Evolutionary conservation across 2,888 invertebrate species (phyloP).

Genomic region (Monochamus alternatus): DNA sequence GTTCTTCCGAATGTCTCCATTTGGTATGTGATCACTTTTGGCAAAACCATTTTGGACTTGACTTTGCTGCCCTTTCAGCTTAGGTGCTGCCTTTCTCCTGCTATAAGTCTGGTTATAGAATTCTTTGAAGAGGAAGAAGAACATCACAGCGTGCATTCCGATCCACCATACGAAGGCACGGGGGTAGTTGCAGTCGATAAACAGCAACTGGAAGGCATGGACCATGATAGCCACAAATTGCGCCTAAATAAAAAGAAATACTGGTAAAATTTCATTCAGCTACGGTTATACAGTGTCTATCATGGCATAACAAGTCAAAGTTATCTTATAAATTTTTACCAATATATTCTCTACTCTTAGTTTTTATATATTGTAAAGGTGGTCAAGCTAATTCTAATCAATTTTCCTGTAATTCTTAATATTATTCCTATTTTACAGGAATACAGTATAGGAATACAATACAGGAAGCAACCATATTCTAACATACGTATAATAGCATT

Average conservation of each 20-base stretch:
- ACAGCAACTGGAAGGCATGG: slow-evolving; percentile 93
- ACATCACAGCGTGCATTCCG: slow-evolving; percentile 95
- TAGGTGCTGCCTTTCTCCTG: slow-evolving; percentile 59
- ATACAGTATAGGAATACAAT: too few relatives aligned
- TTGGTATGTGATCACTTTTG: slow-evolving; percentile 46
- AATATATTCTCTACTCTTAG: too few relatives aligned
- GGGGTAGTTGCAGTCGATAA: slow-evolving; percentile 94
- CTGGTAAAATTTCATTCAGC: background rate
- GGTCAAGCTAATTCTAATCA: too few relatives aligned
- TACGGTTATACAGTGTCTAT: too few relatives aligned
- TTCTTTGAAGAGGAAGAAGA: slow-evolving; percentile 95
- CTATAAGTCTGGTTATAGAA: slow-evolving; percentile 91
- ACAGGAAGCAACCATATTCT: too few relatives aligned
- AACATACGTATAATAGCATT: too few relatives aligned
- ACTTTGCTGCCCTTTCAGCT: slow-evolving; percentile 43
- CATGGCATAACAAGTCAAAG: too few relatives aligned
- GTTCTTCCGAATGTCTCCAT: slow-evolving; percentile 46
- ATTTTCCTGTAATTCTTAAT: too few relatives aligned
- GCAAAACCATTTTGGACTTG: slow-evolving; percentile 36
- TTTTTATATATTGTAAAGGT: too few relatives aligned
- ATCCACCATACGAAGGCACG: slow-evolving; percentile 97
- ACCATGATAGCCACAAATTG: slow-evolving; percentile 93
- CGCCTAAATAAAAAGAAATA: slow-evolving; percentile 73
- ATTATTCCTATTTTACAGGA: too few relatives aligned
- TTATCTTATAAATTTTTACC: too few relatives aligned